Percentiles rank a stretch among this genome's conserved stretches.
phyloP scores from a whole-genome alignment of 2,888 invertebrate species.

The Pinctada fucata region DNA sequence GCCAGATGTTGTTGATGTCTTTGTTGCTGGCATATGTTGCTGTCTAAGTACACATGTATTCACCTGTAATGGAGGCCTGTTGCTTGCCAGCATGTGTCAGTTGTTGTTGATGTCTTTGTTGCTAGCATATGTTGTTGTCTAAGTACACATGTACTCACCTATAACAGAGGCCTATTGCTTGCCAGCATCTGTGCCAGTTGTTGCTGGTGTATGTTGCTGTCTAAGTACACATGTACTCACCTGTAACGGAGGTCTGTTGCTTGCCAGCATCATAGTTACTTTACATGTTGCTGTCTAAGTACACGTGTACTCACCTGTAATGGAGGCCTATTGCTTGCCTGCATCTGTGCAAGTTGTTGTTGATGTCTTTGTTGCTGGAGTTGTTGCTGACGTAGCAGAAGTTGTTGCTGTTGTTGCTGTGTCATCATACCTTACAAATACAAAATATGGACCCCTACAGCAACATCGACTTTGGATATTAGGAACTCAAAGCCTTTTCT shows the following conservation, averaged over 20 bases:
- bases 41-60: neutral
- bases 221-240: slow-evolving; percentile 4
- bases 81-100: slow-evolving; percentile 25
- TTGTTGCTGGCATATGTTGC: too few relatives aligned
- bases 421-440: slow-evolving; percentile 38
- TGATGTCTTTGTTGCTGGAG: slow-evolving; percentile 37
- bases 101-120: neutral
- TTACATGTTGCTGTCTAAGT: too few relatives aligned
- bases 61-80: slow-evolving; percentile 39
- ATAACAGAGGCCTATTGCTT: too few relatives aligned
- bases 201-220: too few relatives aligned
- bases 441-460: neutral
- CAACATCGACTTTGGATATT: too few relatives aligned
- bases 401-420: slow-evolving; percentile 46
- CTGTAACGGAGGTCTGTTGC: slow-evolving; percentile 35
- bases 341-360: slow-evolving; percentile 38
- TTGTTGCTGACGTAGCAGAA: slow-evolving; percentile 41
- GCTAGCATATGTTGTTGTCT: too few relatives aligned
- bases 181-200: slow-evolving; percentile 6
- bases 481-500: too few relatives aligned
- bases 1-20: too few relatives aligned
- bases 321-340: slow-evolving; percentile 33
- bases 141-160: too few relatives aligned
- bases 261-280: slow-evolving; percentile 20
- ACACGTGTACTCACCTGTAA: slow-evolving; percentile 31